A percentile compares a stretch with the other conserved stretches of the same genome.
phyloP scores from a whole-genome alignment of 2,113 vertebrate species.

The Aegithalos caudatus region DNA sequence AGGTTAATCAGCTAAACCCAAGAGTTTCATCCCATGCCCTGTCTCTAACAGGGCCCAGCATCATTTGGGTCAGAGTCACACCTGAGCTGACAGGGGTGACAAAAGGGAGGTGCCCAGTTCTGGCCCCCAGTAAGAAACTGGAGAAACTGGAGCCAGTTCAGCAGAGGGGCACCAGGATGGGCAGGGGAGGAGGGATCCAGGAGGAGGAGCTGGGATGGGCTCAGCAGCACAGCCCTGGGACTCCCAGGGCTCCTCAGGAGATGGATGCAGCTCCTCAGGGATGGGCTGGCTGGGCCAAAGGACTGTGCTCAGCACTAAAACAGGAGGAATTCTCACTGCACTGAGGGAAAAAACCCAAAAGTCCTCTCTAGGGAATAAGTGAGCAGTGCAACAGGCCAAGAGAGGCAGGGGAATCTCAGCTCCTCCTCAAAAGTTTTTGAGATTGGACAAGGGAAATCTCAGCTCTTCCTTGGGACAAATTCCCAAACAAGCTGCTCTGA shows the following conservation, averaged over 20 bases:
- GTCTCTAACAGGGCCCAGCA: not conserved
- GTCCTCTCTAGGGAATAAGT: accelerated
- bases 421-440: not conserved
- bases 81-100: not conserved
- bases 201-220: not conserved
- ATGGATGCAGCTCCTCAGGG: not conserved
- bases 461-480: not conserved
- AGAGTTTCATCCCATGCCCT: not conserved
- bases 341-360: not conserved
- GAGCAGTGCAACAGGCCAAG: not conserved
- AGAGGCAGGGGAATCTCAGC: not conserved
- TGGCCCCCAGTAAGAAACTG: not conserved
- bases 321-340: not conserved
- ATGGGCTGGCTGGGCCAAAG: not conserved
- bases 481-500: not conserved
- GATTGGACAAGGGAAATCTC: not conserved
- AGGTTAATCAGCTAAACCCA: not conserved
- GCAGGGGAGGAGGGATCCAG: no score
- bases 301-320: not conserved
- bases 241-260: not conserved
- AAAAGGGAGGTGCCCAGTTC: not conserved
- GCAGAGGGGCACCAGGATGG: not conserved
- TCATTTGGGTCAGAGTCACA: not conserved
- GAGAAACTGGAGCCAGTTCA: not conserved
- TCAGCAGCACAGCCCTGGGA: not conserved